These are phyloP conservation scores for Pluvialis apricaria DNA, from an alignment of 2,113 vertebrate genomes.

Conservation along the genomic window DNA sequence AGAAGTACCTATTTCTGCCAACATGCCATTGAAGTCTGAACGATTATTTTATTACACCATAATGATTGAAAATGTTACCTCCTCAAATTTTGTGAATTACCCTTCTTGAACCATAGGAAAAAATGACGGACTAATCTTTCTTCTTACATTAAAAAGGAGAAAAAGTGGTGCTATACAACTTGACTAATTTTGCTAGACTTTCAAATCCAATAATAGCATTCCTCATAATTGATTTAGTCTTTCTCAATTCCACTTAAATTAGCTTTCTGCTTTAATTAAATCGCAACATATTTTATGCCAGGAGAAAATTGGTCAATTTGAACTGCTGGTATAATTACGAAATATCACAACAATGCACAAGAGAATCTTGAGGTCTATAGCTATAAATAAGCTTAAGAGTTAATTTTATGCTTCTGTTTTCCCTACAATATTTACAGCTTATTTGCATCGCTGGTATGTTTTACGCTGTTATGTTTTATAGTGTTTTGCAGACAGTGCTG, in stretches of 20 bases:
- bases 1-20: not conserved
- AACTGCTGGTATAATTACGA: not conserved
- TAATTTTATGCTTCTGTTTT: slow-evolving; percentile 26
- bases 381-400: slow-evolving; percentile 9
- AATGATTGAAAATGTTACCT: not conserved
- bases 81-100: not conserved
- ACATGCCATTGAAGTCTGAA: not conserved
- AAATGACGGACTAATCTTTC: not conserved
- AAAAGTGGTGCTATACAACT: not conserved
- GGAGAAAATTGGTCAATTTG: slow-evolving; percentile 30
- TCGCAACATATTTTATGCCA: not conserved
- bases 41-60: not conserved
- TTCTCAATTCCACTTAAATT: slow-evolving; percentile 33
- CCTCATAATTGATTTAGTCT: slow-evolving; percentile 33
- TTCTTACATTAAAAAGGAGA: not conserved
- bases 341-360: not conserved
- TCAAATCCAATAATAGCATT: slow-evolving; percentile 22
- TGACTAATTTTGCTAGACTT: slow-evolving; percentile 18
- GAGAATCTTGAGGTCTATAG: not conserved
- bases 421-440: slow-evolving; percentile 1
- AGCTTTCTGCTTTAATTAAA: slow-evolving; percentile 57
- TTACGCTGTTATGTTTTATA: not conserved
- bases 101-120: not conserved
- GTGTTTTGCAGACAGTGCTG: slow-evolving; percentile 1
- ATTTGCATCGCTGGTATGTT: slow-evolving; percentile 15